Evolutionary conservation across 2,888 invertebrate species (phyloP).

Genomic region (Napeogenes sylphis): DNA sequence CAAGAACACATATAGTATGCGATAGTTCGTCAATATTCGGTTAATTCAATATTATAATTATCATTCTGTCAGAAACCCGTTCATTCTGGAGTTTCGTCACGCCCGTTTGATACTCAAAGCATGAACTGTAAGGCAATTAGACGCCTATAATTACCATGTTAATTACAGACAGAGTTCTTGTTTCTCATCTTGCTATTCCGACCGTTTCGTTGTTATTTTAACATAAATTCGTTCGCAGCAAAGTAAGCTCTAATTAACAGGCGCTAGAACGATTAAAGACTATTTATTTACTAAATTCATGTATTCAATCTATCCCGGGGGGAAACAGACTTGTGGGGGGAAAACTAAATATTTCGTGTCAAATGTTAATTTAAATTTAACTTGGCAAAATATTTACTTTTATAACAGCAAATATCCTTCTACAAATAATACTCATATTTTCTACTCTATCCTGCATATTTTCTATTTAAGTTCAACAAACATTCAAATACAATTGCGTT

Average conservation of each 20-base stretch:
- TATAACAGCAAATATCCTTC: background rate
- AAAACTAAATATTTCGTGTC: background rate
- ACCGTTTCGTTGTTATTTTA: conserved; percentile 64
- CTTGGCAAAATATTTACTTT: background rate
- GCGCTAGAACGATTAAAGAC: conserved; percentile 54
- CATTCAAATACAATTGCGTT: background rate
- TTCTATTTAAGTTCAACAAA: conserved; percentile 3
- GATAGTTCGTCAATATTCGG: conserved; percentile 8
- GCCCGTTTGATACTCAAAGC: conserved; percentile 68
- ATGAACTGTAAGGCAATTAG: conserved; percentile 72
- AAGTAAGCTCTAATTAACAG: conserved; percentile 61
- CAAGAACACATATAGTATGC: background rate
- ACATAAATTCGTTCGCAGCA: conserved; percentile 58
- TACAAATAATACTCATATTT: background rate
- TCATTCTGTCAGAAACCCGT: conserved; percentile 44
- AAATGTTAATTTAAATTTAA: background rate
- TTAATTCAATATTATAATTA: conserved; percentile 57
- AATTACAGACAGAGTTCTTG: conserved; percentile 70
- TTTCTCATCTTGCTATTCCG: conserved; percentile 64
- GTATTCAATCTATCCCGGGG: conserved; percentile 7
- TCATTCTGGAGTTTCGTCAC: conserved; percentile 54
- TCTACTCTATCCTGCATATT: background rate
- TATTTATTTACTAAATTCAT: conserved; percentile 41
- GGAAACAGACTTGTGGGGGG: background rate
- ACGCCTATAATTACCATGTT: conserved; percentile 75